These are phyloP conservation scores for Drosophila guanche DNA, from an alignment of 1,140 invertebrate species.

Conservation along the genomic window DNA sequence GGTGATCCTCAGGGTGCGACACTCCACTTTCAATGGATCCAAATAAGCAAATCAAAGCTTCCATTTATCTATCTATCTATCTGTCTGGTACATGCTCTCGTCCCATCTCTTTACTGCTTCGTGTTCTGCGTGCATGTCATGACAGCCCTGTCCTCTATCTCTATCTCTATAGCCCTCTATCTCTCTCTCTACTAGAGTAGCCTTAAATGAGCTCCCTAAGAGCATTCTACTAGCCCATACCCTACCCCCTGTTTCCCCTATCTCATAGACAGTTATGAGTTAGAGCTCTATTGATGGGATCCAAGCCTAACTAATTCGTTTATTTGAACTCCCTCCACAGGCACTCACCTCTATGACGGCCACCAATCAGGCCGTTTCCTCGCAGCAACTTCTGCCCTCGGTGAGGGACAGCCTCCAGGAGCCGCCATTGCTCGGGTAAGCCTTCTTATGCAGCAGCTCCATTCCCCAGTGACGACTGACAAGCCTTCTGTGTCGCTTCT, in stretches of 20 bases:
- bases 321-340: conserved; percentile 81
- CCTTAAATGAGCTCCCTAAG: not conserved
- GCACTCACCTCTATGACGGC: conserved; percentile 88
- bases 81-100: conserved; percentile 7
- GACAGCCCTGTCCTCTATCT: conserved; percentile 17
- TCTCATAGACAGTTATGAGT: conserved; percentile 51
- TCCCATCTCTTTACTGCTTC: conserved; percentile 19
- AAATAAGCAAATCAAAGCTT: conserved; percentile 24
- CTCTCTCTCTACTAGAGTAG: conserved; percentile 19
- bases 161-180: not conserved
- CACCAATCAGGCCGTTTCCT: conserved; percentile 85
- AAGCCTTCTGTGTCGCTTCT: not conserved
- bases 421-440: conserved; percentile 74
- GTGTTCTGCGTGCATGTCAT: conserved; percentile 57
- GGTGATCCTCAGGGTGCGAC: too few species aligned
- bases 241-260: not conserved
- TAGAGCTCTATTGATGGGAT: not conserved
- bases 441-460: not conserved
- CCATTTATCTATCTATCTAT: not conserved
- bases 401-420: conserved; percentile 88
- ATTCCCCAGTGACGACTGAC: not conserved
- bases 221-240: not conserved
- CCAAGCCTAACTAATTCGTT: not conserved
- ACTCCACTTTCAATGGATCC: too few species aligned
- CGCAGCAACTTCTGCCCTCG: conserved; percentile 86